A percentile compares a stretch with the other conserved stretches of the same genome.
Conservation (phyloP, 2,113 vertebrate species). For the Dasyornis broadbenti region DNA sequence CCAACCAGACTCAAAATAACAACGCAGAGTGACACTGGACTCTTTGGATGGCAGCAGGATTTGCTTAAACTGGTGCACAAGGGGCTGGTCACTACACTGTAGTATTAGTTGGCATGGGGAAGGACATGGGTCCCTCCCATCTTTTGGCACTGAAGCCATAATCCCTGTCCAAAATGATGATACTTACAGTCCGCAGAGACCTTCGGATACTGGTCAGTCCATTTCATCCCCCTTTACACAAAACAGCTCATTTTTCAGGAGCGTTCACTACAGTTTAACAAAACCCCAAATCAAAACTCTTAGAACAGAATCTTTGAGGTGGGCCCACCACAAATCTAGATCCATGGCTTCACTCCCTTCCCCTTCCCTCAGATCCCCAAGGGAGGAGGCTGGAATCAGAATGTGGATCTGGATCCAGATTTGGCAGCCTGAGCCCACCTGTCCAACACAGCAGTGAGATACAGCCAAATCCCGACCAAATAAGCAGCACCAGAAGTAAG, state of each 20-base stretch:
- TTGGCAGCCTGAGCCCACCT: background rate
- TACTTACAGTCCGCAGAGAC: background rate
- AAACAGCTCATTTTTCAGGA: background rate
- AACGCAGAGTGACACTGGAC: background rate
- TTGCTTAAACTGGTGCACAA: slow-evolving; percentile 16
- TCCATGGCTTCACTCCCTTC: background rate
- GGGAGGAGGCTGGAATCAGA: background rate
- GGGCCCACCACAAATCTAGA: background rate
- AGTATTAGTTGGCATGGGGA: background rate
- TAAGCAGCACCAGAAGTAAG: slow-evolving; percentile 75
- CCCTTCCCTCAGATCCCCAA: background rate
- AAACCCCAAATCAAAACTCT: slow-evolving; percentile 17
- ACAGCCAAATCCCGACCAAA: slow-evolving; percentile 52
- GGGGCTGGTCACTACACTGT: slow-evolving; percentile 19
- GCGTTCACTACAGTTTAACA: background rate
- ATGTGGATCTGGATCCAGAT: background rate
- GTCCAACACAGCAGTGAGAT: slow-evolving; percentile 43
- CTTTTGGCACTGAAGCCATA: slow-evolving; percentile 20
- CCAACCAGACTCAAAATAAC: slow-evolving; percentile 2
- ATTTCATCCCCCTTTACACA: background rate
- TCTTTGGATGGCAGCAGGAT: slow-evolving; percentile 40
- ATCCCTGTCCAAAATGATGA: background rate
- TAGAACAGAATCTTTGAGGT: slow-evolving; percentile 2
- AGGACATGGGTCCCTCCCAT: background rate
- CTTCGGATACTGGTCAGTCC: background rate